These are phyloP conservation scores for Zosterops lateralis DNA, from an alignment of 2,113 vertebrate species.

Conservation along the genomic window DNA sequence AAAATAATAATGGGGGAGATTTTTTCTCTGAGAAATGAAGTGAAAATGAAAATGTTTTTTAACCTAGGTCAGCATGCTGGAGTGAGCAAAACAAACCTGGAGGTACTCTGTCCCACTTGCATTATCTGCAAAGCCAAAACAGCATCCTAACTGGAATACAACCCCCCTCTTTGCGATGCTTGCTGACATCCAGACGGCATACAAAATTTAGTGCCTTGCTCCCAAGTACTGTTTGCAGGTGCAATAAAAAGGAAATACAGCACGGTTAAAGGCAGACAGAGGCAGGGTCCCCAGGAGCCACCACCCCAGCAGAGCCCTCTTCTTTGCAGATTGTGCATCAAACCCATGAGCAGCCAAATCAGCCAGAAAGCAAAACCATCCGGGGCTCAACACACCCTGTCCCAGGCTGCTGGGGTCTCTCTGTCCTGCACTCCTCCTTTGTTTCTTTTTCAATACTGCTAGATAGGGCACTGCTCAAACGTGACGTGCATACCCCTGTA, in stretches of 20 bases:
- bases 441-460: not conserved
- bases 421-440: not conserved
- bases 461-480: not conserved
- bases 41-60: conserved; percentile 8
- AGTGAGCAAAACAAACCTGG: not conserved
- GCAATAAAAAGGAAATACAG: conserved; percentile 55
- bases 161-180: not conserved
- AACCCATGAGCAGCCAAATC: not conserved
- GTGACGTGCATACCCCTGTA: not conserved
- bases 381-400: not conserved
- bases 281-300: not conserved
- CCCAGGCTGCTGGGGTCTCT: not conserved
- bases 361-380: not conserved
- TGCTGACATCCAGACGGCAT: conserved; percentile 21
- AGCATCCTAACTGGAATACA: not conserved
- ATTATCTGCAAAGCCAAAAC: not conserved
- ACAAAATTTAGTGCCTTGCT: conserved; percentile 34
- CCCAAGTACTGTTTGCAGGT: not conserved
- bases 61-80: not conserved
- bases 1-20: not conserved
- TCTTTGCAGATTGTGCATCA: not conserved
- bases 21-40: not conserved
- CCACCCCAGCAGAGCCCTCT: not conserved
- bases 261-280: not conserved
- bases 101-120: not conserved